Evolutionary conservation across 2,797 vertebrate species (phyloP).

Genomic region (Pempheris klunzingeri): DNA sequence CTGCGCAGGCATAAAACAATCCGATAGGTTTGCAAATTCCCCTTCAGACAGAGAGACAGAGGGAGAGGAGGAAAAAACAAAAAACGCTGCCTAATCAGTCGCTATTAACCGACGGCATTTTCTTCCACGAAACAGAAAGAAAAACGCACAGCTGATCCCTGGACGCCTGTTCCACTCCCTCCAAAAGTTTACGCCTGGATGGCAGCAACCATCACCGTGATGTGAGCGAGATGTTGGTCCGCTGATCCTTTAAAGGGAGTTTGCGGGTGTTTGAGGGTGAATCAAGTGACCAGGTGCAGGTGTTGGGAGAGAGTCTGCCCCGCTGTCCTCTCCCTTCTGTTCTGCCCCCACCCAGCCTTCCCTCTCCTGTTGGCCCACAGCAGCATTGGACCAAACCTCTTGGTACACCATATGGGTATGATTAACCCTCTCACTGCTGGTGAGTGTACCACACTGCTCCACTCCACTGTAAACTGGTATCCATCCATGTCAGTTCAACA

Average conservation of each 20-base stretch:
- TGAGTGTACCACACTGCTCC: conserved; percentile 25
- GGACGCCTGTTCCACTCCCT: conserved; percentile 29
- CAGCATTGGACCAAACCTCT: conserved; percentile 82
- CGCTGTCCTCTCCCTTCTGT: conserved; percentile 80
- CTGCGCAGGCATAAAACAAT: conserved; percentile 65
- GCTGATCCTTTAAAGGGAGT: conserved; percentile 43
- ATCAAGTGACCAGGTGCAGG: conserved; percentile 81
- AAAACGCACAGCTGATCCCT: conserved; percentile 41
- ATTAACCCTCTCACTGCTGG: conserved; percentile 81
- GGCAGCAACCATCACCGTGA: conserved; percentile 41
- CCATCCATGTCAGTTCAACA: conserved; percentile 6
- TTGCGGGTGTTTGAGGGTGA: conserved; percentile 49
- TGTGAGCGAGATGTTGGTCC: conserved; percentile 41
- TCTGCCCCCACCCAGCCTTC: conserved; percentile 76
- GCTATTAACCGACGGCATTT: conserved; percentile 28
- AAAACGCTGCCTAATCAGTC: conserved; percentile 35
- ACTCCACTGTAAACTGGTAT: conserved; percentile 18
- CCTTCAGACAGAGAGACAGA: background rate
- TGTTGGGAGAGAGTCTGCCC: conserved; percentile 74
- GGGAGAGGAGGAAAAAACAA: background rate
- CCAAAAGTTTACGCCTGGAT: conserved; percentile 63
- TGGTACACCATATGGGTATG: conserved; percentile 81
- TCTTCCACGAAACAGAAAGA: conserved; percentile 20
- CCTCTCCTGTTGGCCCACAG: conserved; percentile 81
- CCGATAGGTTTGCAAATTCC: conserved; percentile 59